Conservation (phyloP, 2,888 invertebrate species). For the Drosophila prostipennis region DNA sequence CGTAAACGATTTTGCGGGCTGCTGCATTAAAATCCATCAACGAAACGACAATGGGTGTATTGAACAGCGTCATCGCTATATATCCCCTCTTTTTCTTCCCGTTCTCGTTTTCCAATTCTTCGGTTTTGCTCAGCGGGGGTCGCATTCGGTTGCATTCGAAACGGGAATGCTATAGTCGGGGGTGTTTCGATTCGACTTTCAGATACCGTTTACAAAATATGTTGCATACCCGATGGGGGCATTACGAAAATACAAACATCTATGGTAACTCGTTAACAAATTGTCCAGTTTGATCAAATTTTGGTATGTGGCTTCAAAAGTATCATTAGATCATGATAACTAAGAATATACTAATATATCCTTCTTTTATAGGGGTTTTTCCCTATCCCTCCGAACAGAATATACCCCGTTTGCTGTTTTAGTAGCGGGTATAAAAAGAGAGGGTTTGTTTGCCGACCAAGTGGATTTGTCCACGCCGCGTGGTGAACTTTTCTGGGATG, state of each 20-base stretch:
- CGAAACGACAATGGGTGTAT: constrained; percentile 13
- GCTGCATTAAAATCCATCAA: constrained; percentile 47
- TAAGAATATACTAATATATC: too few relatives aligned
- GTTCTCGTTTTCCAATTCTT: constrained; percentile 5
- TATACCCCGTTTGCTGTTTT: neutral
- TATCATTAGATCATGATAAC: too few relatives aligned
- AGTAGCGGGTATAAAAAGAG: neutral
- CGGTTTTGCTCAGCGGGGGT: constrained; percentile 28
- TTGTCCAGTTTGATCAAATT: too few relatives aligned
- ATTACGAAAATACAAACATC: neutral
- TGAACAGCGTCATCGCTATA: constrained; percentile 13
- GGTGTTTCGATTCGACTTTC: neutral
- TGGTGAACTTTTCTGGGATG: constrained; percentile 13
- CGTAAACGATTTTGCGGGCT: constrained; percentile 63
- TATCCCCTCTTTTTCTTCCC: neutral
- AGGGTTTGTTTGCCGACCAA: constrained; percentile 33
- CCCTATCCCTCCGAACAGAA: neutral
- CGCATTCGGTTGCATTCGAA: constrained; percentile 17
- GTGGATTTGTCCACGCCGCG: constrained; percentile 22
- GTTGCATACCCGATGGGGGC: too few relatives aligned
- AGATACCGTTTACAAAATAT: neutral
- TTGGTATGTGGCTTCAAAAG: neutral
- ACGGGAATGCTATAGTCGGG: neutral
- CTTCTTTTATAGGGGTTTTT: neutral
- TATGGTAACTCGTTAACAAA: neutral